Evolutionary conservation across 2,888 invertebrate species (phyloP).

Genomic region (Tachystola acroxantha): DNA sequence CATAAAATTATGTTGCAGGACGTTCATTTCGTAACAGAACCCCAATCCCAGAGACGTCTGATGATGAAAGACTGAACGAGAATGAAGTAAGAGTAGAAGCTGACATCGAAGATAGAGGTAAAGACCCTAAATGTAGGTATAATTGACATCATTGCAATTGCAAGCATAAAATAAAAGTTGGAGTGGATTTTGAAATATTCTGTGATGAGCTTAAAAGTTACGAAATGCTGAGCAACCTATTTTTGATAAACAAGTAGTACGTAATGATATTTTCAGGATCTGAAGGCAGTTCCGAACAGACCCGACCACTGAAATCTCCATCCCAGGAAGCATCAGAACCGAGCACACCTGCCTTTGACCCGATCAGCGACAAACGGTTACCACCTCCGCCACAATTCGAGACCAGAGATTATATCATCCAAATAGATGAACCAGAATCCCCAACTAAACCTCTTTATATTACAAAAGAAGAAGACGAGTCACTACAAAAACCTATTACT

Average conservation of each 20-base stretch:
- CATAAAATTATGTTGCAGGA: too few species aligned
- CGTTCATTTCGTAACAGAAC: conserved; percentile 72
- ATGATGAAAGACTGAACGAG: conserved; percentile 59
- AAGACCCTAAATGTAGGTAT: neutral
- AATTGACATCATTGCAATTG: too few species aligned
- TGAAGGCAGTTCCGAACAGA: conserved; percentile 47
- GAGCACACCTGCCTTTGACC: conserved; percentile 40
- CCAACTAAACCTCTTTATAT: conserved; percentile 50
- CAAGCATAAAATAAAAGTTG: too few species aligned
- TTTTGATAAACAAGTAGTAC: too few species aligned
- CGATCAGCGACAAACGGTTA: conserved; percentile 31
- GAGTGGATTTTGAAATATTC: too few species aligned
- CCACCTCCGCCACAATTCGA: conserved; percentile 42
- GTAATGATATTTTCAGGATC: conserved; percentile 40
- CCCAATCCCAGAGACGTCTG: conserved; percentile 78
- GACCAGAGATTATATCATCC: conserved; percentile 48
- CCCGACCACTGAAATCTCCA: conserved; percentile 44
- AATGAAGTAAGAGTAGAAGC: conserved; percentile 62
- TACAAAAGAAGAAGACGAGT: conserved; percentile 50
- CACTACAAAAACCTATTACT: conserved; percentile 54
- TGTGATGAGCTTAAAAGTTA: too few species aligned
- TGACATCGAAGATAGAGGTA: conserved; percentile 51
- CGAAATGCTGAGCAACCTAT: too few species aligned
- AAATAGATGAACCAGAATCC: conserved; percentile 52
- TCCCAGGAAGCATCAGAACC: conserved; percentile 52